Evolutionary conservation across 2,797 vertebrate species (phyloP).

Genomic region (Trachops cirrhosus): DNA sequence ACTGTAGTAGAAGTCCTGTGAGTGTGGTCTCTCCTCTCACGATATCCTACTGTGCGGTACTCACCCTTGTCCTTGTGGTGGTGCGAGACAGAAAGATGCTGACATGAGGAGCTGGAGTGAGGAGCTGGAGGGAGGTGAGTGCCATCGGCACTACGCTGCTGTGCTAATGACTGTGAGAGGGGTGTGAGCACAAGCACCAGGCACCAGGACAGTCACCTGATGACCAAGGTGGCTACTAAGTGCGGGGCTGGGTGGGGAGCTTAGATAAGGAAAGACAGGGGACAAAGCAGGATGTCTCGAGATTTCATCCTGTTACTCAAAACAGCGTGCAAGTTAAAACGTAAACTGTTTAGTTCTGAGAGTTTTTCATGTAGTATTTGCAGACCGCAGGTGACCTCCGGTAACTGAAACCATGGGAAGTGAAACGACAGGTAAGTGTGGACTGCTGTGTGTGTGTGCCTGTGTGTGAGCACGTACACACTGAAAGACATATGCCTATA

Average conservation of each 20-base stretch:
- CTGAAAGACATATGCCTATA: not conserved
- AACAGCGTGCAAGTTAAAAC: not conserved
- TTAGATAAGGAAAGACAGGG: rapidly evolving
- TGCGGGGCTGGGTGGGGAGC: too few relatives aligned
- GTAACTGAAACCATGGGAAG: not conserved
- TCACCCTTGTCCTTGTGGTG: not conserved
- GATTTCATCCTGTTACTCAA: not conserved
- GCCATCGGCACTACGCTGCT: rapidly evolving
- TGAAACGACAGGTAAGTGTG: not conserved
- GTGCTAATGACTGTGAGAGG: not conserved
- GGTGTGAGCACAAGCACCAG: not conserved
- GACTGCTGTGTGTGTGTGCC: too few relatives aligned
- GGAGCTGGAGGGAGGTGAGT: not conserved
- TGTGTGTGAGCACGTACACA: not conserved
- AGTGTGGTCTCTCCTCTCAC: not conserved
- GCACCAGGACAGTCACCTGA: not conserved
- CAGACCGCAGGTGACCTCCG: not conserved
- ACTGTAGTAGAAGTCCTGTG: not conserved
- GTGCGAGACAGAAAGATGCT: not conserved
- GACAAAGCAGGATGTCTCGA: not conserved
- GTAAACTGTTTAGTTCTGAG: not conserved
- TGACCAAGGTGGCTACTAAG: not conserved
- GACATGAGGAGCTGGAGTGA: not conserved
- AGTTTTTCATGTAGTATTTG: not conserved
- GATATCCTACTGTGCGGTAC: not conserved